These are phyloP conservation scores for Acanthococcus lagerstroemiae DNA, from an alignment of 2,888 invertebrate genomes.

Conservation along the genomic window DNA sequence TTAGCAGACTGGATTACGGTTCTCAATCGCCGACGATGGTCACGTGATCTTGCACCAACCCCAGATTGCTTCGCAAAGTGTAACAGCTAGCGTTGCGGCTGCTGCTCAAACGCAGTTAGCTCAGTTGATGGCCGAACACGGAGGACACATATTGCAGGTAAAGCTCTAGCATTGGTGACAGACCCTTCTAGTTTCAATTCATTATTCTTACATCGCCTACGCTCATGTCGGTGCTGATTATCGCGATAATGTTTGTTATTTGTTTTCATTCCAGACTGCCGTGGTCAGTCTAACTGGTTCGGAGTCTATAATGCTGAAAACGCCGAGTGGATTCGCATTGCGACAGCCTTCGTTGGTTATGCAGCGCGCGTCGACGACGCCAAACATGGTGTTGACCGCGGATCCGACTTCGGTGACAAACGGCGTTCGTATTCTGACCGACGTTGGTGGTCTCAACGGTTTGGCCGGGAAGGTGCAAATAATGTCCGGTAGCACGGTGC, in stretches of 20 bases:
- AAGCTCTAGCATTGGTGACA: neutral
- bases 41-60: slow-evolving; percentile 53
- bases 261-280: slow-evolving; percentile 36
- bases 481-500: slow-evolving; percentile 29
- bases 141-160: slow-evolving; percentile 38
- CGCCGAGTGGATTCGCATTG: slow-evolving; percentile 31
- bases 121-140: slow-evolving; percentile 39
- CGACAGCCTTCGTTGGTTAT: slow-evolving; percentile 34
- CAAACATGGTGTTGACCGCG: slow-evolving; percentile 21
- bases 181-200: too few species aligned
- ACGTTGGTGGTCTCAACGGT: slow-evolving; percentile 35
- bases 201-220: too few species aligned
- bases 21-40: slow-evolving; percentile 59
- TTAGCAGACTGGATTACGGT: slow-evolving; percentile 43
- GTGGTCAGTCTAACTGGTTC: slow-evolving; percentile 37
- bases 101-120: slow-evolving; percentile 39
- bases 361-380: slow-evolving; percentile 25
- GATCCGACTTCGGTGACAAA: slow-evolving; percentile 8
- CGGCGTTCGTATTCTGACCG: slow-evolving; percentile 38
- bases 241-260: neutral
- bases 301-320: slow-evolving; percentile 37
- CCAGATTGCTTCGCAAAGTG: slow-evolving; percentile 34
- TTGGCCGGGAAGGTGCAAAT: slow-evolving; percentile 34
- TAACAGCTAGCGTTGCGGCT: slow-evolving; percentile 38
- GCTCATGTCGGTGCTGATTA: too few species aligned